phyloP scores from a whole-genome alignment of 2,888 invertebrate genomes.

The Lysandra coridon region DNA sequence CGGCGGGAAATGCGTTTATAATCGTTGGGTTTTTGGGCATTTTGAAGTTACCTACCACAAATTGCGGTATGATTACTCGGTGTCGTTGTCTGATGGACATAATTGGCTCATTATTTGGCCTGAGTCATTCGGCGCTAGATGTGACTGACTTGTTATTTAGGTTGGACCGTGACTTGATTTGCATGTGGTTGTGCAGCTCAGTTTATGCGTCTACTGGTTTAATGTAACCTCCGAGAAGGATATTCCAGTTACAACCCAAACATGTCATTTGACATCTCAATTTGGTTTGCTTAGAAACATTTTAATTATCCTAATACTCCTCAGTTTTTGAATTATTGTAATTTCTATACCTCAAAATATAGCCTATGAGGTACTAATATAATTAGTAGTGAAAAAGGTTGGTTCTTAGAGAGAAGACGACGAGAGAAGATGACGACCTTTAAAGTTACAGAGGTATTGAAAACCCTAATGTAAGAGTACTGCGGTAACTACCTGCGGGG shows the following conservation, averaged over 20 bases:
- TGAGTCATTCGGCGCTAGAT: constrained; percentile 58
- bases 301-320: background rate
- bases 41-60: constrained; percentile 47
- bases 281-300: background rate
- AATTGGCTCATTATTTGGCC: constrained; percentile 63
- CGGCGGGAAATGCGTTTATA: constrained; percentile 73
- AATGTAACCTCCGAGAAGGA: constrained; percentile 54
- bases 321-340: no score
- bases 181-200: constrained; percentile 61
- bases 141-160: constrained; percentile 65
- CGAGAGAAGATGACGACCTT: no score
- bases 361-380: no score
- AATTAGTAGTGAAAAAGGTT: no score
- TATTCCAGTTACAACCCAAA: constrained; percentile 44
- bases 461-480: background rate
- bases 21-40: constrained; percentile 62
- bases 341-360: no score
- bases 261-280: background rate
- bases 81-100: constrained; percentile 62
- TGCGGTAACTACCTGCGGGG: background rate
- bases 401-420: no score
- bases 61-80: constrained; percentile 62
- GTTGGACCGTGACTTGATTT: constrained; percentile 74
- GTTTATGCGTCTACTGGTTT: constrained; percentile 63
- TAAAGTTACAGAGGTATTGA: no score